These are phyloP conservation scores for Zonotrichia leucophrys DNA, from an alignment of 2,113 vertebrate species.

Conservation along the genomic window DNA sequence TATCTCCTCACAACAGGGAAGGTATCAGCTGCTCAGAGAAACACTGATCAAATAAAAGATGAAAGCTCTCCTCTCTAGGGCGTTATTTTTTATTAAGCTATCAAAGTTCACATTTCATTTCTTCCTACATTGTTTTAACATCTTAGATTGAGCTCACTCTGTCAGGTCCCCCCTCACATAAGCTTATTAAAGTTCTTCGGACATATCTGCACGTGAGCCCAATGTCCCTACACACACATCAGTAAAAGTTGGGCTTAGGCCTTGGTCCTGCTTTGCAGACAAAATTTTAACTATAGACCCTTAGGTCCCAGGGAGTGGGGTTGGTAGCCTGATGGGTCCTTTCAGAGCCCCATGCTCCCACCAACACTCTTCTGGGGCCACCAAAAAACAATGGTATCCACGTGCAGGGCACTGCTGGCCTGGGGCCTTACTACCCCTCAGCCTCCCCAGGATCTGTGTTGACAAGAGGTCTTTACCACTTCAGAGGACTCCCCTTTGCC, in stretches of 20 bases:
- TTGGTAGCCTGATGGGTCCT: neutral
- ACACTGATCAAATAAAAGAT: neutral
- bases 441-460: neutral
- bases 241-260: neutral
- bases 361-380: neutral
- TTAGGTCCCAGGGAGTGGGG: rapidly evolving
- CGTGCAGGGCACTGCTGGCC: neutral
- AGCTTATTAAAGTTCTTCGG: neutral
- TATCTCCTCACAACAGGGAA: neutral
- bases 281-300: neutral
- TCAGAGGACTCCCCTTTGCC: conserved; percentile 26
- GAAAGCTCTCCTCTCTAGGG: neutral
- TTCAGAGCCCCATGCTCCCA: neutral
- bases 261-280: neutral
- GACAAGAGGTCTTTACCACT: conserved; percentile 5
- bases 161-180: neutral
- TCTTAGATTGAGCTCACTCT: neutral
- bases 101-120: neutral
- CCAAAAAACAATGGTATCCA: neutral
- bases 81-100: neutral
- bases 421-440: neutral
- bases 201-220: rapidly evolving
- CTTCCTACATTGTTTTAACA: neutral
- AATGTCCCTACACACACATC: neutral
- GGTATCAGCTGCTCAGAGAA: neutral